Evolutionary conservation across 1,140 invertebrate genomes (phyloP).

Genomic region (Bactericera cockerelli): DNA sequence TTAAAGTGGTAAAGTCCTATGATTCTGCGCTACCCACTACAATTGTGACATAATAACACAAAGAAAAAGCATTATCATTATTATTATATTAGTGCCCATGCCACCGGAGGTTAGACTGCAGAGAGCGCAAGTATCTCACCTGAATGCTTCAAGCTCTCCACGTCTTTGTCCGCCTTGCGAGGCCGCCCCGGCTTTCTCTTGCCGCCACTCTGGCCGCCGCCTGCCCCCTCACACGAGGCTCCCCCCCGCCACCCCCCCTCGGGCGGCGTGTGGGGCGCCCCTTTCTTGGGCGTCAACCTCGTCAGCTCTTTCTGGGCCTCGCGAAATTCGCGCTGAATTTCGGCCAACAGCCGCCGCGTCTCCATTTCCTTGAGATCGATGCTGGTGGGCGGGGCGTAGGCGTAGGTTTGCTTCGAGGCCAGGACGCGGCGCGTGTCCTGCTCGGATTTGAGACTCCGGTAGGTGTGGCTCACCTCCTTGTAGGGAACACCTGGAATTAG

Average conservation of each 20-base stretch:
- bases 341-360: slow-evolving; percentile 60
- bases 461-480: slow-evolving; percentile 12
- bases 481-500: background rate
- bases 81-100: too few species aligned
- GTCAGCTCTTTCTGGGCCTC: slow-evolving; percentile 68
- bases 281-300: slow-evolving; percentile 43
- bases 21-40: too few species aligned
- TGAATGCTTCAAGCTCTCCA: slow-evolving; percentile 1
- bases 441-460: slow-evolving; percentile 8
- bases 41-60: too few species aligned
- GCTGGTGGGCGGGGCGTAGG: background rate
- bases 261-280: background rate
- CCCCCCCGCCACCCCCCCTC: too few species aligned
- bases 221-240: background rate
- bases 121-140: too few species aligned
- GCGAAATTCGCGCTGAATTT: slow-evolving; percentile 60
- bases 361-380: slow-evolving; percentile 53
- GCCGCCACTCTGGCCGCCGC: background rate
- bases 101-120: too few species aligned
- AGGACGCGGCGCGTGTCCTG: slow-evolving; percentile 11
- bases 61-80: too few species aligned
- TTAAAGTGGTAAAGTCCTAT: too few species aligned
- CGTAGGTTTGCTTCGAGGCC: slow-evolving; percentile 9
- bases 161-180: slow-evolving; percentile 5
- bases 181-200: slow-evolving; percentile 10